A percentile compares a stretch with the other conserved stretches of the same genome.
Evolutionary conservation across 2,888 invertebrate species (phyloP).

Genomic region (Chromoteleia sp.): DNA sequence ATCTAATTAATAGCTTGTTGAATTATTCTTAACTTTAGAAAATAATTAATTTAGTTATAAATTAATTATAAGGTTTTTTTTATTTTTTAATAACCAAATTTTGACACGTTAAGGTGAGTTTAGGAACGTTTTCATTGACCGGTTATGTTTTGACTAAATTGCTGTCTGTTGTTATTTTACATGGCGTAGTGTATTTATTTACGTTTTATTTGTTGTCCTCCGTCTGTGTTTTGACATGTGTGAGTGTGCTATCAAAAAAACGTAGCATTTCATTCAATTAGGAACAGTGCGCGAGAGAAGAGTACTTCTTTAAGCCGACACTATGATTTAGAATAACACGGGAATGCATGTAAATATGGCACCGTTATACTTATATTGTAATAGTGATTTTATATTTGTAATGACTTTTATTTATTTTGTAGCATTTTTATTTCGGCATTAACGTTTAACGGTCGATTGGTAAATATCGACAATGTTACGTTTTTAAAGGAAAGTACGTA

Average conservation of each 20-base stretch:
- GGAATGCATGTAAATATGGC: conserved; percentile 42
- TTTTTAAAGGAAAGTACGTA: neutral
- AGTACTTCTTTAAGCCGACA: neutral
- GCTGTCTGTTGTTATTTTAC: conserved; percentile 24
- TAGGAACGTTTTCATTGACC: conserved; percentile 30
- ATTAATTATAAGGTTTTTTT: too few relatives aligned
- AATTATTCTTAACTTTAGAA: too few relatives aligned
- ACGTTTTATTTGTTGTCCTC: conserved; percentile 8
- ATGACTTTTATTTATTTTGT: conserved; percentile 25
- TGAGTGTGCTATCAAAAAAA: conserved; percentile 3
- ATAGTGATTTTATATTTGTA: neutral
- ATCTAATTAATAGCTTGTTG: too few relatives aligned
- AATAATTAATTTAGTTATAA: too few relatives aligned
- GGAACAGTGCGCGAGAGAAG: neutral
- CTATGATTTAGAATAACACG: conserved; percentile 22
- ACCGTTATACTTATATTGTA: conserved; percentile 33
- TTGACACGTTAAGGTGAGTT: neutral
- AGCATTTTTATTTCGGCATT: conserved; percentile 6
- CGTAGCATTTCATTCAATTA: neutral
- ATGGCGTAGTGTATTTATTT: conserved; percentile 31
- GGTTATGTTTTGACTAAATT: conserved; percentile 42
- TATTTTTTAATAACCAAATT: too few relatives aligned
- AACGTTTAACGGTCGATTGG: neutral
- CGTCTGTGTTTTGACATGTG: conserved; percentile 8
- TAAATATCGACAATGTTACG: neutral